Evolutionary conservation across 2,888 invertebrate species (phyloP).

Genomic region (Phengaris alcon): DNA sequence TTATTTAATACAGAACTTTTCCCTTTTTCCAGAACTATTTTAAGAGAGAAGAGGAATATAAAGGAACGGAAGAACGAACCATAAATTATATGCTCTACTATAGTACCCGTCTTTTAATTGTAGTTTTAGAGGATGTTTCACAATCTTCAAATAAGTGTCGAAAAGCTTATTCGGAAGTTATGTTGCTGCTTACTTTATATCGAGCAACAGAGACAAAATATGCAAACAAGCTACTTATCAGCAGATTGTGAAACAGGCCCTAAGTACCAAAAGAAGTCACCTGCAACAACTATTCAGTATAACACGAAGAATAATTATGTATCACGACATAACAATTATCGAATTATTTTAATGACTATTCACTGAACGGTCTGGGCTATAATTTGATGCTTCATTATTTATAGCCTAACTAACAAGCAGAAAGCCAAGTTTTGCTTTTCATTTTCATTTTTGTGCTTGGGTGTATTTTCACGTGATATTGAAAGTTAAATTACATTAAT

Average conservation of each 20-base stretch:
- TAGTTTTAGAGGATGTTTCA: neutral
- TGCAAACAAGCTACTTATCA: no score
- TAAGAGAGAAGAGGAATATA: conserved; percentile 33
- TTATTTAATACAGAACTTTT: neutral
- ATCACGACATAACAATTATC: neutral
- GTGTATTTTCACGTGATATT: neutral
- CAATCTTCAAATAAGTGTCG: no score
- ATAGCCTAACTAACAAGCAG: conserved; percentile 11
- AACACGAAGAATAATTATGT: neutral
- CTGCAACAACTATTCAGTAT: neutral
- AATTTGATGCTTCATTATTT: neutral
- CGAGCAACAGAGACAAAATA: no score
- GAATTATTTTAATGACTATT: neutral
- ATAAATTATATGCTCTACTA: neutral
- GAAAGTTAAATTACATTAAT: no score
- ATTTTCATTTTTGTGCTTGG: neutral
- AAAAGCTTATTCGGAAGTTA: no score
- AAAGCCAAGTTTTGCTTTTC: neutral
- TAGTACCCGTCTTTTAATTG: neutral
- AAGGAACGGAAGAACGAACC: conserved; percentile 4
- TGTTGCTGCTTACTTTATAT: no score
- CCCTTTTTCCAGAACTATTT: conserved; percentile 33
- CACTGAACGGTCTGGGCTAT: neutral
- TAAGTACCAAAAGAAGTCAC: neutral
- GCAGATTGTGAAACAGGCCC: no score